Evolutionary conservation across 2,113 vertebrate species (phyloP), one percentile per base, ranked within the genome.

Genomic region (Psittacula cyanocephala): DNA sequence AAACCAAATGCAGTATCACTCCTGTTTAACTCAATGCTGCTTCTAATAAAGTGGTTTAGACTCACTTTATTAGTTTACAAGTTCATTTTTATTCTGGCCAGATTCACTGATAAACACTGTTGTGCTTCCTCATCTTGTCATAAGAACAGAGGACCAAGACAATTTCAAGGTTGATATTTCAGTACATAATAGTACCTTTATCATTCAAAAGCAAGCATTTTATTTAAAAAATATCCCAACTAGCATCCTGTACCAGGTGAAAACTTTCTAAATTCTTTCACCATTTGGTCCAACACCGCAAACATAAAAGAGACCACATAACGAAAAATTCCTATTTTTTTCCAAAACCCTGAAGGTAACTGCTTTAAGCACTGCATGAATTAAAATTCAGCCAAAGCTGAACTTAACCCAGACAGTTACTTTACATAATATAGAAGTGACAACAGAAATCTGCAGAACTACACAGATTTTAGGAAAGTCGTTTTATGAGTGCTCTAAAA

Each of bases 11-110:
- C 77, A 57, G 47, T 28, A 64, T 28, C 4, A 2, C 19, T 90
- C n/a, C 70, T 71, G 53, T 85, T 92, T 85, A 92, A 94, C 70
- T 93, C 74, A 71, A 29, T 53, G 78, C 41, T 96, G 81, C 44
- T 82, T 68, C 72, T 93, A 93, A 90, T 85, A 53, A 74, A 63
- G 57, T 41, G 46, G 9, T 46, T 37, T n/a, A 89, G 35, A 79
- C 22, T 74, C 60, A 24, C 23, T 80, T 77, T 65, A 68, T 33
- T 91, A 67, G 76, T 63, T 93, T 59, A 83, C 52, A 85, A 88
- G 41, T 81, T 83, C 70, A 82, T 91, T 86, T 91, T 81, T 65
- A 86, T 93, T 93, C 64, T 31, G 44, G 90, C 77, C 81, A 83
- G 77, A 88, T 44, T 86, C 84, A n/a, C 88, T 64, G 88, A 89